A percentile compares a stretch with the other conserved stretches of the same genome.
phyloP scores from a whole-genome alignment of 1,140 invertebrate genomes.

The Druon quercuslanigerum region DNA sequence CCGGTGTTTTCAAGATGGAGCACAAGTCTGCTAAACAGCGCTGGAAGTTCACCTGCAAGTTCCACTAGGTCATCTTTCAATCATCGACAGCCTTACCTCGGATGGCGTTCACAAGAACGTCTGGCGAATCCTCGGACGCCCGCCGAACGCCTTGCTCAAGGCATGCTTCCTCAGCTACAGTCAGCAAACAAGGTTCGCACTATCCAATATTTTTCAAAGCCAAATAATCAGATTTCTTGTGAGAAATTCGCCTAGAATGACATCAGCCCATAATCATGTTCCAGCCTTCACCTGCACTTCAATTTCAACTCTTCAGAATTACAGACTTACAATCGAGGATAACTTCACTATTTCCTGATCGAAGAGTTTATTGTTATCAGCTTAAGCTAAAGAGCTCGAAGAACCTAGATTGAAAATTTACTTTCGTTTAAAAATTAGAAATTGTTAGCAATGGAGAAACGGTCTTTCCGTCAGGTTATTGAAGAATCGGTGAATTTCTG shows the following conservation, averaged over 20 bases:
- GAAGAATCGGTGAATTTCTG: too few species aligned
- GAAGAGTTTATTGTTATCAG: too few species aligned
- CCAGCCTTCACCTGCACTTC: too few species aligned
- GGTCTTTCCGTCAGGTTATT: too few species aligned
- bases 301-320: too few species aligned
- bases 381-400: too few species aligned
- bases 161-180: constrained; percentile 74
- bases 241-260: background rate
- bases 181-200: constrained; percentile 67
- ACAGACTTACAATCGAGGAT: too few species aligned
- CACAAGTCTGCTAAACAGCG: constrained; percentile 88
- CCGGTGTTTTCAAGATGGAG: constrained; percentile 87
- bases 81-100: constrained; percentile 86
- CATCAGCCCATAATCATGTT: background rate
- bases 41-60: constrained; percentile 80
- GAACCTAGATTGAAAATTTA: too few species aligned
- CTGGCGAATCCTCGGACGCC: constrained; percentile 86
- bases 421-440: too few species aligned
- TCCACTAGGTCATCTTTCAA: constrained; percentile 81
- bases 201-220: too few species aligned
- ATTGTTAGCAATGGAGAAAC: too few species aligned
- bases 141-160: constrained; percentile 83
- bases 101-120: constrained; percentile 92
- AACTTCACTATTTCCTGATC: too few species aligned
- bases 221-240: background rate